Conservation (phyloP, 2,113 vertebrate species). For the Lipotes vexillifer region DNA sequence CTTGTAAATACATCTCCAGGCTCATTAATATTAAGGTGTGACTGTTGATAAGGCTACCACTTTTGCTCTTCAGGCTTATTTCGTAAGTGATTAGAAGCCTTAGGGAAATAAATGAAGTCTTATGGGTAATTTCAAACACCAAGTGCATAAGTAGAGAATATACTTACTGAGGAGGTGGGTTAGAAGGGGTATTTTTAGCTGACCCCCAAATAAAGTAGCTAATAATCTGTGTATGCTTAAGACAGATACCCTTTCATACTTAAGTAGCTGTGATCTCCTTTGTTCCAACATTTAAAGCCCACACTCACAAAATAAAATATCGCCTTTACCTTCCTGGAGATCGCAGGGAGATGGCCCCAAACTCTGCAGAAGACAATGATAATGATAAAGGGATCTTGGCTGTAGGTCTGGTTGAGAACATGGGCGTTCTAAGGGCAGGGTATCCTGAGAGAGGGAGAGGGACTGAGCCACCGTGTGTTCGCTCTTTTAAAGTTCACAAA, state of each 20-base stretch:
- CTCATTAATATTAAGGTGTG: background rate
- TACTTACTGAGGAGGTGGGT: background rate
- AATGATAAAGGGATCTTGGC: background rate
- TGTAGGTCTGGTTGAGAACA: background rate
- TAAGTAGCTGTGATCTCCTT: background rate
- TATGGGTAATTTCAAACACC: background rate
- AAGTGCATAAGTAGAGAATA: background rate
- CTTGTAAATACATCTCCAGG: background rate
- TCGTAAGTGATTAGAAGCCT: constrained; percentile 1
- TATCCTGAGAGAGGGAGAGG: background rate
- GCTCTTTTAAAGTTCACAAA: background rate
- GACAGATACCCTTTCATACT: background rate
- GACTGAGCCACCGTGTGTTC: background rate
- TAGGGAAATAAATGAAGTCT: constrained; percentile 3
- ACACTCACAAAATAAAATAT: background rate
- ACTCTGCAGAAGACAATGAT: background rate
- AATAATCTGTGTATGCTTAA: background rate
- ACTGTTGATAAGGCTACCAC: background rate
- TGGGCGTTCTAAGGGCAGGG: background rate
- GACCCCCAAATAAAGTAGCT: background rate
- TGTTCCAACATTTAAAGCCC: background rate
- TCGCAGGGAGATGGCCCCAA: background rate
- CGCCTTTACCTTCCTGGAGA: background rate
- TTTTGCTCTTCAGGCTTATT: background rate
- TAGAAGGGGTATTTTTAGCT: background rate